Evolutionary conservation across 2,113 vertebrate species (phyloP), one percentile per base, ranked within the genome.

Genomic region (Rhea americana): DNA sequence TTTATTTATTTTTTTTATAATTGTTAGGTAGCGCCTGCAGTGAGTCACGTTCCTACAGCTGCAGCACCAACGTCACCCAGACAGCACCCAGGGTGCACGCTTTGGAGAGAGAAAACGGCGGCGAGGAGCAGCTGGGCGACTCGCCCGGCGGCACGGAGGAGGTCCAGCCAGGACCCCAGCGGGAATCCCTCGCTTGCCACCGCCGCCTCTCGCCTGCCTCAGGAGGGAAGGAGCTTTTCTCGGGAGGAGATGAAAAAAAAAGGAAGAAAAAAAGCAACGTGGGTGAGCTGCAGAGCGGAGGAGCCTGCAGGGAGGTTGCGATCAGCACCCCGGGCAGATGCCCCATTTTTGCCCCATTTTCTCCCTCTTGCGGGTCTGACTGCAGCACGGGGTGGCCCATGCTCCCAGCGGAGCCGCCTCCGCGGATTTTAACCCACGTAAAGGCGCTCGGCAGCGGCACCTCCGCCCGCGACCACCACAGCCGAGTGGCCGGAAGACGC

Each of bases 1-100:
- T 92, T 86, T 86, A 68, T 85, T 74, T 74, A 56, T 72, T 83
- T 72, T 91, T 91, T 93, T 85, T 65, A 12, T 28, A 84, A 84
- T 61, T 68, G 76, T 51, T 88, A 62, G 0, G 12, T 47, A 59
- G 65, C 13, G 56, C 47, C 1, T 7, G 73, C 58, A 85, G 70
- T 90, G 53, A 94, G 25, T 72, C 91, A 78, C 56, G 68, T 59
- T 88, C 82, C 88, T 85, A 81, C 18, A 53, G 71, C 74, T 91
- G 73, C 68, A 61, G 73, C 73, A 78, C 7, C 2, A 3, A 53
- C 3, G 25, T 73, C 63, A 39, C 2, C 45, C 85, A 66, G 85
- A 61, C 5, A 11, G 37, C n/a, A 15, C 47, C 30, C 39, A 59
- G 48, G 45, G 39, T 56, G 85, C 58, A 66, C 3, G 3, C 58